These are phyloP conservation scores for Sclerodermus sp. DNA, from an alignment of 2,888 invertebrate species.

Conservation along the genomic window DNA sequence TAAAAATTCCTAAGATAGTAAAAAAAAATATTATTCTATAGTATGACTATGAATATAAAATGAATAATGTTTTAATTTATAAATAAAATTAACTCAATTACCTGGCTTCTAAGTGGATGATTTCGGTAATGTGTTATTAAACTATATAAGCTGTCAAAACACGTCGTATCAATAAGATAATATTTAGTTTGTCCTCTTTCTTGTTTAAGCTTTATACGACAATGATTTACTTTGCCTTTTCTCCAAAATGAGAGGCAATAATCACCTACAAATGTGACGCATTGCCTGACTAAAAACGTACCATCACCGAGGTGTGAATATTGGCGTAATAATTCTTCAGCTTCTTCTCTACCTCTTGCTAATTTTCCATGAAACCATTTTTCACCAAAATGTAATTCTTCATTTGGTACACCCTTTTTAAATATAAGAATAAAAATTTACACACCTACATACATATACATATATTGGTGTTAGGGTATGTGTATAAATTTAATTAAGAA, in stretches of 20 bases:
- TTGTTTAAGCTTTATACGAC: constrained; percentile 86
- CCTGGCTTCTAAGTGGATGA: constrained; percentile 82
- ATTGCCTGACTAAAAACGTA: constrained; percentile 89
- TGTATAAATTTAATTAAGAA: too few relatives aligned
- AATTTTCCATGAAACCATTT: constrained; percentile 93
- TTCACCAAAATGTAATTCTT: constrained; percentile 88
- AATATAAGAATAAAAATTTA: constrained; percentile 6
- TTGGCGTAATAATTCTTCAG: constrained; percentile 66
- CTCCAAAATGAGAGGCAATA: constrained; percentile 95
- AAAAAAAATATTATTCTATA: constrained; percentile 4
- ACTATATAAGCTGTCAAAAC: constrained; percentile 90
- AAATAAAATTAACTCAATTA: constrained; percentile 34
- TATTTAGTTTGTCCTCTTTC: constrained; percentile 87
- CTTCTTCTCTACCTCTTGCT: constrained; percentile 77
- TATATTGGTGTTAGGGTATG: too few relatives aligned
- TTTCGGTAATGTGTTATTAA: constrained; percentile 88
- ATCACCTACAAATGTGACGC: constrained; percentile 94
- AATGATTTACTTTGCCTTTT: constrained; percentile 86
- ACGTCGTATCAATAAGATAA: constrained; percentile 83
- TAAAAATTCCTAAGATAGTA: constrained; percentile 72
- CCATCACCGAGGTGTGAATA: constrained; percentile 87
- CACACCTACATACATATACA: too few relatives aligned
- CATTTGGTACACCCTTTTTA: constrained; percentile 72
- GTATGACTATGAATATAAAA: constrained; percentile 4
- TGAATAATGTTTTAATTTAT: neutral